phyloP scores from a whole-genome alignment of 2,113 vertebrate genomes.

The Xiphophorus maculatus region DNA sequence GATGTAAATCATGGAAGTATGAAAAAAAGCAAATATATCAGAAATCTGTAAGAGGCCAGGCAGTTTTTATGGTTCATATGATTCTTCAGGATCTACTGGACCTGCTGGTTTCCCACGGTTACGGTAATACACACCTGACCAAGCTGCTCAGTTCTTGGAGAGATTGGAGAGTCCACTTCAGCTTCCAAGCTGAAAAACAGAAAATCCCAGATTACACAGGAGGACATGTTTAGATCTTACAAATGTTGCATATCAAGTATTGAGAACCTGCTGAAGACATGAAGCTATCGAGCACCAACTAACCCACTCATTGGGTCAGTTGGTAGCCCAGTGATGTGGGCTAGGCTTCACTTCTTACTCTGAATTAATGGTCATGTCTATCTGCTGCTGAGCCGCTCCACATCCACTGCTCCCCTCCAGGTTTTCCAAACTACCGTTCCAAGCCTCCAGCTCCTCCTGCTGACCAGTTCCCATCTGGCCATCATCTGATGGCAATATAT shows the following conservation, averaged over 20 bases:
- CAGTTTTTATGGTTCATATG: not conserved
- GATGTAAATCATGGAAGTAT: too few species aligned
- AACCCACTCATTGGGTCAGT: not conserved
- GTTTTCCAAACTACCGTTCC: too few species aligned
- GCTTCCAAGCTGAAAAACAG: conserved; percentile 5
- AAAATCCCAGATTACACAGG: not conserved
- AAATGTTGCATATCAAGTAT: too few species aligned
- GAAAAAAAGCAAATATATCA: too few species aligned
- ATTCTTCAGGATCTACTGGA: too few species aligned
- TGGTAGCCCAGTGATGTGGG: not conserved
- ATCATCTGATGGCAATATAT: not conserved
- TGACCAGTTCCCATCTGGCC: not conserved
- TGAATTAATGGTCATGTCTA: not conserved
- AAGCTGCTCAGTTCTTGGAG: not conserved
- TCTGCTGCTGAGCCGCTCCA: not conserved
- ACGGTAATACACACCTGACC: conserved; percentile 2
- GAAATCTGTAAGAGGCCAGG: too few species aligned
- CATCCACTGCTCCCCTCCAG: too few species aligned
- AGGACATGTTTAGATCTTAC: too few species aligned
- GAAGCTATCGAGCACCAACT: not conserved
- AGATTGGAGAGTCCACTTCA: not conserved
- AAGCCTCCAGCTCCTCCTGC: not conserved
- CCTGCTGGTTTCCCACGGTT: too few species aligned
- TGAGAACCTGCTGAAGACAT: not conserved
- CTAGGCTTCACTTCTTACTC: not conserved